Evolutionary conservation across 2,797 vertebrate species (phyloP).

Genomic region (Rhabdophis nuchalis): DNA sequence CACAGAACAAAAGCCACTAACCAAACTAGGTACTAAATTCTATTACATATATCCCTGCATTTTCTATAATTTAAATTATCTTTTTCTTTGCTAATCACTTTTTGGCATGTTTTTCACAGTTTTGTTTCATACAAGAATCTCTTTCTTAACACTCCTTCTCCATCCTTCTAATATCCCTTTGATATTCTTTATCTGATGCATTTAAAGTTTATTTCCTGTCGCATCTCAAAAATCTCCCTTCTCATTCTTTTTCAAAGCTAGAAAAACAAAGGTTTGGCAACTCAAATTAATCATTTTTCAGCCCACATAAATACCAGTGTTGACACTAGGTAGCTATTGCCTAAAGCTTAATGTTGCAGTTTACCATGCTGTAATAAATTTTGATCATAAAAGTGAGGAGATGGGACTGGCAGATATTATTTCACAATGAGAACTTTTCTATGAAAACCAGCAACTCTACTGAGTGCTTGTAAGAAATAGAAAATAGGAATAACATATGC

Average conservation of each 20-base stretch:
- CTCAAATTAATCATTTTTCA: background rate
- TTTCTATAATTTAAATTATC: background rate
- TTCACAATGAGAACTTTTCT: background rate
- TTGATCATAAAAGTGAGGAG: background rate
- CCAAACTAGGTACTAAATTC: background rate
- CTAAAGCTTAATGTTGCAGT: background rate
- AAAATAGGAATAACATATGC: slow-evolving; percentile 17
- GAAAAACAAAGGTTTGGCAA: background rate
- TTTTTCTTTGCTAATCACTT: background rate
- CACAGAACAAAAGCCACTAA: background rate
- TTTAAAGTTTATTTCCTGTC: background rate
- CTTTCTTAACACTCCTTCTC: background rate
- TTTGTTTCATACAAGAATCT: background rate
- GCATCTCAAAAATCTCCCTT: background rate
- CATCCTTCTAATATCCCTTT: background rate
- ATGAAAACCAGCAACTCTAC: background rate
- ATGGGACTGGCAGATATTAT: background rate
- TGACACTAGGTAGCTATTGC: background rate
- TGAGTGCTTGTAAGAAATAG: slow-evolving; percentile 6
- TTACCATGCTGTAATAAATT: background rate
- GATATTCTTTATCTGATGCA: background rate
- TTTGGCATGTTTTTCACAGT: background rate
- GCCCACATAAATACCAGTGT: background rate
- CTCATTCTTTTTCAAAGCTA: background rate
- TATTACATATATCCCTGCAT: background rate